Conservation (phyloP, 2,888 invertebrate species). For the Pristionchus mayeri region DNA sequence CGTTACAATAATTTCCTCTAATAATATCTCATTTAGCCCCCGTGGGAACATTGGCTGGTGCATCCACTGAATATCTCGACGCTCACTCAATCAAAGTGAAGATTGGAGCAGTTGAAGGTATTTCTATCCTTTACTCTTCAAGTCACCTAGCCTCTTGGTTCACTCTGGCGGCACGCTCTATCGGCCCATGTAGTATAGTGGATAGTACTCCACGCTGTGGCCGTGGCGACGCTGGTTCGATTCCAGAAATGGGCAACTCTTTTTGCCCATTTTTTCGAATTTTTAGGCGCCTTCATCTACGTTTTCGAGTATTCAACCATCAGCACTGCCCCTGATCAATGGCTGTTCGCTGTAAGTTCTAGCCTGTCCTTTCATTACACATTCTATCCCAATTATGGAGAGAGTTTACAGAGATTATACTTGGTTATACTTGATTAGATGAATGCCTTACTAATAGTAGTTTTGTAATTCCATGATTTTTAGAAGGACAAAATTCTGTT, state of each 20-base stretch:
- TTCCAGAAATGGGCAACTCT: conserved; percentile 72
- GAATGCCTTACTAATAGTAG: no score
- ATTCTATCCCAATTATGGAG: no score
- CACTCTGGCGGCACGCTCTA: background rate
- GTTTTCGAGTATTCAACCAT: conserved; percentile 72
- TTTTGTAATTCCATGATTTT: no score
- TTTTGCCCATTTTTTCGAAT: conserved; percentile 50
- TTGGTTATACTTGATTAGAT: no score
- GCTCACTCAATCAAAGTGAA: conserved; percentile 47
- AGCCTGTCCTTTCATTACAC: background rate
- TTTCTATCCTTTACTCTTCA: background rate
- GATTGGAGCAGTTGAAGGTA: conserved; percentile 43
- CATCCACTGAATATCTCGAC: conserved; percentile 46
- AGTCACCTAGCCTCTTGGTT: background rate
- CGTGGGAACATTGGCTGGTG: conserved; percentile 41
- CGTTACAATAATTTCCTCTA: no score
- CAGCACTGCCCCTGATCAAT: conserved; percentile 64
- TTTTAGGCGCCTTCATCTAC: conserved; percentile 71
- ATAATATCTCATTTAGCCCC: no score
- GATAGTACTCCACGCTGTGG: conserved; percentile 76
- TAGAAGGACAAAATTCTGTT: no score
- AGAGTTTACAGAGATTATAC: no score
- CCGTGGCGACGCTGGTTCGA: conserved; percentile 75
- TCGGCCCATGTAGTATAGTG: conserved; percentile 71
- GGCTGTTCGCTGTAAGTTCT: conserved; percentile 71